phyloP scores from a whole-genome alignment of 1,140 invertebrate species.

The Drosophila tropicalis region DNA sequence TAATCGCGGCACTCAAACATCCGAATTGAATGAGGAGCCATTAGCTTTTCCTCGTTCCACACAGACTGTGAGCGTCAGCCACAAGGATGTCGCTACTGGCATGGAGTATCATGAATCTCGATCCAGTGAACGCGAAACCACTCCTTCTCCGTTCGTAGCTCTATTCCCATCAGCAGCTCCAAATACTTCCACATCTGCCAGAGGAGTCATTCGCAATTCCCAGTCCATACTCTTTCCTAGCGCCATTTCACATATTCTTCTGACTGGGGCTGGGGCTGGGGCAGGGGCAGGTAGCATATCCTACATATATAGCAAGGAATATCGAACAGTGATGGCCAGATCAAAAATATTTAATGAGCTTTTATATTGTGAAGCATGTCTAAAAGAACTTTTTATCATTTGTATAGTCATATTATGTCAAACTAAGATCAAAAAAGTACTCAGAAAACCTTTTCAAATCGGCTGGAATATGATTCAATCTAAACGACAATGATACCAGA shows the following conservation, averaged over 20 bases:
- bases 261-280: slow-evolving; percentile 36
- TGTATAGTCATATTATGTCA: no score
- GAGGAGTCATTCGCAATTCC: slow-evolving; percentile 39
- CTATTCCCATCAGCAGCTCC: slow-evolving; percentile 56
- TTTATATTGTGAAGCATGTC: no score
- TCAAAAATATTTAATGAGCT: neutral
- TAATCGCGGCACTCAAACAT: slow-evolving; percentile 76
- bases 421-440: no score
- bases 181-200: slow-evolving; percentile 8
- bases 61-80: slow-evolving; percentile 41
- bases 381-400: no score
- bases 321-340: neutral
- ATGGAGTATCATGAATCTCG: slow-evolving; percentile 33
- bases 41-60: slow-evolving; percentile 69
- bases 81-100: slow-evolving; percentile 32
- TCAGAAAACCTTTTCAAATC: no score
- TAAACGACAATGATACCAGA: no score
- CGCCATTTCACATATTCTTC: slow-evolving; percentile 70
- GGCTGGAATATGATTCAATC: no score
- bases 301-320: neutral
- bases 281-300: neutral
- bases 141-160: slow-evolving; percentile 58
- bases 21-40: slow-evolving; percentile 35
- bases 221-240: slow-evolving; percentile 69
- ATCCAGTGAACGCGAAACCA: slow-evolving; percentile 58